A percentile compares a stretch with the other conserved stretches of the same genome.
Conservation (phyloP, 2,888 invertebrate genomes). For the Beris morrisii region DNA sequence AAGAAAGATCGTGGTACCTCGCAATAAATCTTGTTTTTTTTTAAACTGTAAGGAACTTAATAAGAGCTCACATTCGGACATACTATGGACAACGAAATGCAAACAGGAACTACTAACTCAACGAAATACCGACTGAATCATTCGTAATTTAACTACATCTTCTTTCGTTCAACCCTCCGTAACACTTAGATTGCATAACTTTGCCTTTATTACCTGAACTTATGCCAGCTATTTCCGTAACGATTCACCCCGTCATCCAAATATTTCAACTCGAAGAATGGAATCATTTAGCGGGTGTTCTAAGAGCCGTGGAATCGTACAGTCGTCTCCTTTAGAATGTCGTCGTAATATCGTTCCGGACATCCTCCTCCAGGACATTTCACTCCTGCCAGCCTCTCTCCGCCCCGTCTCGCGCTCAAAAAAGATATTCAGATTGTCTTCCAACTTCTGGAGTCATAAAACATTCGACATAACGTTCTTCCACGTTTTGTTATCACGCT, state of each 20-base stretch:
- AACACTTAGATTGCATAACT: slow-evolving; percentile 6
- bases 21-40: too few species aligned
- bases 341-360: slow-evolving; percentile 5
- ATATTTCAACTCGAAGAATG: slow-evolving; percentile 20
- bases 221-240: neutral
- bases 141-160: slow-evolving; percentile 21
- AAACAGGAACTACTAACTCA: too few species aligned
- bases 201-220: slow-evolving; percentile 1
- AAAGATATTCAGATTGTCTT: slow-evolving; percentile 10
- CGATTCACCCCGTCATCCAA: slow-evolving; percentile 6
- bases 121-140: neutral
- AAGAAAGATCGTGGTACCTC: too few species aligned
- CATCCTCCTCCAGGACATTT: slow-evolving; percentile 10
- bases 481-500: slow-evolving; percentile 1
- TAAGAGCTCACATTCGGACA: too few species aligned
- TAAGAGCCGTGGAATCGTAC: neutral
- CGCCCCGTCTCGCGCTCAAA: too few species aligned
- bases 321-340: slow-evolving; percentile 10
- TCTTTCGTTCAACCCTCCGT: neutral
- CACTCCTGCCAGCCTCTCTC: neutral
- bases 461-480: slow-evolving; percentile 7
- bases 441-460: slow-evolving; percentile 11
- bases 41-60: too few species aligned
- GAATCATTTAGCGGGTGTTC: slow-evolving; percentile 7
- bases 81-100: too few species aligned